Conservation (phyloP, 2,888 invertebrate genomes). For the Chalcosyrphus nemorum region DNA sequence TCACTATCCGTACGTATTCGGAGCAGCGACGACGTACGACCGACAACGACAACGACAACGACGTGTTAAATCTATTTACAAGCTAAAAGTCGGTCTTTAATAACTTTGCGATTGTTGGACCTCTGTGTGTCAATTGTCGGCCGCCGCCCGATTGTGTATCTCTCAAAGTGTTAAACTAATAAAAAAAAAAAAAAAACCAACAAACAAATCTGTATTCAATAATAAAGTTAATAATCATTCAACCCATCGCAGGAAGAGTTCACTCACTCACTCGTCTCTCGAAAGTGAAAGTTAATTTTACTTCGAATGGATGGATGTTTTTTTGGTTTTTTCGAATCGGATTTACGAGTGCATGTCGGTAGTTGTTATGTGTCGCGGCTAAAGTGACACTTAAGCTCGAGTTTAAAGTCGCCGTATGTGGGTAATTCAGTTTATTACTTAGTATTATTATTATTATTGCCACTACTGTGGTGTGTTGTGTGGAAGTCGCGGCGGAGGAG, state of each 20-base stretch:
- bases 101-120: slow-evolving; percentile 43
- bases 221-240: slow-evolving; percentile 68
- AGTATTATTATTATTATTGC: slow-evolving; percentile 50
- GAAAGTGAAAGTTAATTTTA: slow-evolving; percentile 57
- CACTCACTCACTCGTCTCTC: neutral
- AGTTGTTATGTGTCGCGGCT: neutral
- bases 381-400: slow-evolving; percentile 53
- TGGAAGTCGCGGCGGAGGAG: slow-evolving; percentile 26
- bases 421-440: slow-evolving; percentile 50
- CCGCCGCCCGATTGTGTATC: slow-evolving; percentile 25
- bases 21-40: slow-evolving; percentile 75
- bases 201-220: slow-evolving; percentile 55
- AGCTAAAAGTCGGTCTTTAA: too few species aligned
- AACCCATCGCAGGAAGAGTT: slow-evolving; percentile 11
- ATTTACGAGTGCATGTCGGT: slow-evolving; percentile 55
- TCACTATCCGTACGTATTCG: slow-evolving; percentile 80
- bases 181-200: too few species aligned
- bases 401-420: slow-evolving; percentile 43
- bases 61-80: slow-evolving; percentile 3
- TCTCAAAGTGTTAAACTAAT: slow-evolving; percentile 58
- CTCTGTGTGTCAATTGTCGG: slow-evolving; percentile 43
- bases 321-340: slow-evolving; percentile 6
- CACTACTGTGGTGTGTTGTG: slow-evolving; percentile 32
- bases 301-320: neutral
- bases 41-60: slow-evolving; percentile 58